Evolutionary conservation across 30 jellyfish, hydroid and myxozoan genomes (phyloP).

Genomic region (Sanderia malayensis): DNA sequence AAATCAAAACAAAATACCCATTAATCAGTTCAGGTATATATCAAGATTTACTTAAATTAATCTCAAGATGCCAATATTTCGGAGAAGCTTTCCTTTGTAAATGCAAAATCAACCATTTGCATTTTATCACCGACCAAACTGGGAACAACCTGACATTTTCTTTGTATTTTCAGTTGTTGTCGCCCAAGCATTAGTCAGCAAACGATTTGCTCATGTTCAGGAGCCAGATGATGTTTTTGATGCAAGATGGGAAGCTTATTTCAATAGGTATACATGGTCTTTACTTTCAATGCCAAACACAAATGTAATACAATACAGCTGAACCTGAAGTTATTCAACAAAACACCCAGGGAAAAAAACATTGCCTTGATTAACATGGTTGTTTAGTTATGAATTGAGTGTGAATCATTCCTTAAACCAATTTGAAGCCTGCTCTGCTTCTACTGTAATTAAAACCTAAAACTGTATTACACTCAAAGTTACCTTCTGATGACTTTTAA

Average conservation of each 20-base stretch:
- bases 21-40: neutral
- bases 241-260: slow-evolving; percentile 95
- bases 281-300: neutral
- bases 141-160: too few relatives aligned
- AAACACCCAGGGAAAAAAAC: too few relatives aligned
- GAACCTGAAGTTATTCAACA: too few relatives aligned
- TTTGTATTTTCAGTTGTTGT: slow-evolving; percentile 2
- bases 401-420: too few relatives aligned
- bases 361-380: too few relatives aligned
- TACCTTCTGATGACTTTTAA: too few relatives aligned
- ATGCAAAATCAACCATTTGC: too few relatives aligned
- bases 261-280: slow-evolving; percentile 85
- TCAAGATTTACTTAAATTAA: neutral
- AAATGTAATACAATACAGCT: neutral
- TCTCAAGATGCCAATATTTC: neutral
- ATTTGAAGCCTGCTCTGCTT: too few relatives aligned
- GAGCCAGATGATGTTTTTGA: slow-evolving; percentile 95
- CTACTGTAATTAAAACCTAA: too few relatives aligned
- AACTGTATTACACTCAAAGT: too few relatives aligned
- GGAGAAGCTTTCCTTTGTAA: neutral
- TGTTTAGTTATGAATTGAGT: too few relatives aligned
- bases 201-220: slow-evolving; percentile 53
- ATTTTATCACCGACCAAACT: too few relatives aligned
- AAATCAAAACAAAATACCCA: neutral
- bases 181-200: slow-evolving; percentile 38